Evolutionary conservation across 2,888 invertebrate genomes (phyloP).

Genomic region (Miltochrista miniata): DNA sequence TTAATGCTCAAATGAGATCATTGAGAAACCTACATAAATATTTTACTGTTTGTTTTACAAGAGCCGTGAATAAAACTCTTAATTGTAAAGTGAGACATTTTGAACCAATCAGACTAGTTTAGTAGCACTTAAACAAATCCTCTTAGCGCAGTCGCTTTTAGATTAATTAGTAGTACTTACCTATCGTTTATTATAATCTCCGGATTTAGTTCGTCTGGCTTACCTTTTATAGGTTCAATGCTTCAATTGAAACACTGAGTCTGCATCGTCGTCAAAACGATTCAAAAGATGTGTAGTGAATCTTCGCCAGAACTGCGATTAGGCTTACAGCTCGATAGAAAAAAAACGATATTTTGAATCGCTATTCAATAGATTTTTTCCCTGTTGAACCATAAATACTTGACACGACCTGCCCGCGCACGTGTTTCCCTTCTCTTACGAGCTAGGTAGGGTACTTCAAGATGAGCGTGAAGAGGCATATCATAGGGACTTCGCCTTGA

Average conservation of each 20-base stretch:
- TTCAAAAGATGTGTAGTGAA: no score
- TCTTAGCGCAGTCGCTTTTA: slow-evolving; percentile 9
- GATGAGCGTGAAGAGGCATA: no score
- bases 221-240: slow-evolving; percentile 3
- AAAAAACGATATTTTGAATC: no score
- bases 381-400: no score
- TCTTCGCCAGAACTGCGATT: no score
- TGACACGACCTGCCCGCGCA: no score
- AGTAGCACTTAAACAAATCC: slow-evolving; percentile 21
- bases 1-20: no score
- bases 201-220: neutral
- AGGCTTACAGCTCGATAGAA: no score
- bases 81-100: slow-evolving; percentile 2
- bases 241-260: neutral
- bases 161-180: slow-evolving; percentile 6
- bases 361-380: no score
- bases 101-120: slow-evolving; percentile 25
- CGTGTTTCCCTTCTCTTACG: no score
- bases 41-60: neutral
- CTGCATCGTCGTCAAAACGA: neutral
- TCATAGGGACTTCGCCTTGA: no score
- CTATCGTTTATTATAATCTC: neutral
- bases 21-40: neutral
- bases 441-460: no score
- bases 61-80: neutral